These are phyloP conservation scores for Pluvialis apricaria DNA, from an alignment of 2,113 vertebrate genomes.

Conservation along the genomic window DNA sequence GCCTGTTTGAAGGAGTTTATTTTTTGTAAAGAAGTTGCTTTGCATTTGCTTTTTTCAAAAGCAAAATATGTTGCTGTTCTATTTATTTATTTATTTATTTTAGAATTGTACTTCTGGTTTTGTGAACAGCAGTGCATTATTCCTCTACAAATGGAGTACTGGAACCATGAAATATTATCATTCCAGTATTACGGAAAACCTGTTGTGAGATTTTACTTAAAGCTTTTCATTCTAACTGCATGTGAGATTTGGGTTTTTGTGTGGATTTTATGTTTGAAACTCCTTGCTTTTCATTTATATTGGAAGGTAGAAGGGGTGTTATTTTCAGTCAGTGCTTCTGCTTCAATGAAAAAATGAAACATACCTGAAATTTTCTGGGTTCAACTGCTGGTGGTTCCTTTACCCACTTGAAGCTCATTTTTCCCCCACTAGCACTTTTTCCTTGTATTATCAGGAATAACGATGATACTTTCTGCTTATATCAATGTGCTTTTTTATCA, in stretches of 20 bases:
- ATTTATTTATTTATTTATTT: no score
- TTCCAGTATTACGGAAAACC: not conserved
- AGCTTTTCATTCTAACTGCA: not conserved
- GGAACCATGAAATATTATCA: not conserved
- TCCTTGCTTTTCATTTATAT: not conserved
- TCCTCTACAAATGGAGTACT: not conserved
- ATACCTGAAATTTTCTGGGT: not conserved
- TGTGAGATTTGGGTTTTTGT: not conserved
- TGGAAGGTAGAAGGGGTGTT: not conserved
- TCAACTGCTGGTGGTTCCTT: not conserved
- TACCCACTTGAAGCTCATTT: not conserved
- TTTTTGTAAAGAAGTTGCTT: not conserved
- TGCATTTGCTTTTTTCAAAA: not conserved
- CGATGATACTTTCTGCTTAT: not conserved
- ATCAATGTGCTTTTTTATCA: not conserved
- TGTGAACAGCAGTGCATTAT: not conserved
- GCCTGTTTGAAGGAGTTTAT: not conserved
- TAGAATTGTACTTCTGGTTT: not conserved
- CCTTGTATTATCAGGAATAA: not conserved
- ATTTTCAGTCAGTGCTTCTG: not conserved
- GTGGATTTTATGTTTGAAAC: not conserved
- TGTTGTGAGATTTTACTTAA: not conserved
- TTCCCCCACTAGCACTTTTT: not conserved
- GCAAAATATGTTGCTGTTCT: not conserved
- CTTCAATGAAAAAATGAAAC: not conserved